Base-by-base conservation (phyloP, 2,113 vertebrate genomes). In the Chroicocephalus ridibundus region DNA sequence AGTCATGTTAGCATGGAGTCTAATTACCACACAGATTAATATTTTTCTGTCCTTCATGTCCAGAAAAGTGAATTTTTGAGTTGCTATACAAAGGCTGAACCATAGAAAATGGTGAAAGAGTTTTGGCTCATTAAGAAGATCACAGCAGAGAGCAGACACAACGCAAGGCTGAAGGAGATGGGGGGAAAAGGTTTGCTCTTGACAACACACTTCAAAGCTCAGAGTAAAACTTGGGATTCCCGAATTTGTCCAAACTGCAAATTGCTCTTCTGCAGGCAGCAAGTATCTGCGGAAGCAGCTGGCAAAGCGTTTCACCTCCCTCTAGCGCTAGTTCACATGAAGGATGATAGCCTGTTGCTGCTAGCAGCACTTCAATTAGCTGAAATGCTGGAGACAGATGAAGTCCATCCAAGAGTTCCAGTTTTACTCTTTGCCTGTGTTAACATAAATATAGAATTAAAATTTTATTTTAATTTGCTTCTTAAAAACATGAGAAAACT, bases 241-340 rank as follows among this genome's bases (percentile, higher is more conserved):
- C 3, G 7, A 68, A n/a, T 36, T 57, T 80, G 57, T 81, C 49
- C 54, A 31, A 80, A 69, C 21, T 40, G 38, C 32, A 42, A 8
- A 18, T 15, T 47, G 54, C 62, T 69, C 46, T 62, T 86, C 21
- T 79, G 79, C 27, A 40, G 40, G 15, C 47, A 68, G 61, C 26
- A 20, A 4, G 57, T 18, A 6, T 7, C 36, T 61, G 34, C 49
- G 66, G 36, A 24, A 65, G 9, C 29, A 40, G 25, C 32, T 58
- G 36, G n/a, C 31, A 71, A 80, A 62, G 85, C 6, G 2, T 68
- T 91, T 72, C 90, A 40, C 22, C 71, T 69, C 58, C 40, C 82
- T 79, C 62, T 64, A 52, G 66, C 1, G 9, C 66, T 2, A 1
- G 20, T 18, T 55, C 29, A 3, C 1, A 5, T 11, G 62, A 36